A percentile compares a stretch with the other conserved stretches of the same genome.
These are phyloP conservation scores for Neolamprologus brichardi DNA, from an alignment of 2,113 vertebrate genomes.

Conservation along the genomic window DNA sequence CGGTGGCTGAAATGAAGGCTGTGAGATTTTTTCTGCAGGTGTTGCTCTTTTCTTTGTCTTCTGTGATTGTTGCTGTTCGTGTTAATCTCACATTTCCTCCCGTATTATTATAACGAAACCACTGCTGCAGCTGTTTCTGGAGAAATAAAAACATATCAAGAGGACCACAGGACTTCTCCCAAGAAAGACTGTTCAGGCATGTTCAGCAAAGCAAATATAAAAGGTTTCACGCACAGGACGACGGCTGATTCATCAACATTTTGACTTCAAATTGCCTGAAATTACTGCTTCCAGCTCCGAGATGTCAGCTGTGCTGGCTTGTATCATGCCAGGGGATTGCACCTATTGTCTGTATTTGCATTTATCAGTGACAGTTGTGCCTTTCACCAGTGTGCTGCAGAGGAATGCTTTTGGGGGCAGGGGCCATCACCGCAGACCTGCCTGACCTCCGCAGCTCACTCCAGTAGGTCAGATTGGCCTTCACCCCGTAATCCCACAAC, in stretches of 20 bases:
- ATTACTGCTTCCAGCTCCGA: background rate
- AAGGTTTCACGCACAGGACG: background rate
- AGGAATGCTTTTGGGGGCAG: background rate
- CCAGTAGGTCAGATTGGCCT: conserved; percentile 18
- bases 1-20: background rate
- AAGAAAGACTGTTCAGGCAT: background rate
- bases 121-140: conserved; percentile 21
- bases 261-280: background rate
- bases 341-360: background rate
- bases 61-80: background rate
- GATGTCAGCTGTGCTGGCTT: background rate
- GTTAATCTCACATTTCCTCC: conserved; percentile 14
- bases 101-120: conserved; percentile 7
- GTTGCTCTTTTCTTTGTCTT: conserved; percentile 1
- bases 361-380: background rate
- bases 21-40: background rate
- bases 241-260: background rate
- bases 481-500: conserved; percentile 50
- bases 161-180: conserved; percentile 4
- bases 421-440: conserved; percentile 1
- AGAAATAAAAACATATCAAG: conserved; percentile 29
- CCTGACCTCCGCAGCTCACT: conserved; percentile 34
- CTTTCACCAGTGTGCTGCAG: background rate
- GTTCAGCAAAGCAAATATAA: background rate
- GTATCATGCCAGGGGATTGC: background rate